phyloP scores from a whole-genome alignment of 2,888 invertebrate species.

The Dynastes tityus region DNA sequence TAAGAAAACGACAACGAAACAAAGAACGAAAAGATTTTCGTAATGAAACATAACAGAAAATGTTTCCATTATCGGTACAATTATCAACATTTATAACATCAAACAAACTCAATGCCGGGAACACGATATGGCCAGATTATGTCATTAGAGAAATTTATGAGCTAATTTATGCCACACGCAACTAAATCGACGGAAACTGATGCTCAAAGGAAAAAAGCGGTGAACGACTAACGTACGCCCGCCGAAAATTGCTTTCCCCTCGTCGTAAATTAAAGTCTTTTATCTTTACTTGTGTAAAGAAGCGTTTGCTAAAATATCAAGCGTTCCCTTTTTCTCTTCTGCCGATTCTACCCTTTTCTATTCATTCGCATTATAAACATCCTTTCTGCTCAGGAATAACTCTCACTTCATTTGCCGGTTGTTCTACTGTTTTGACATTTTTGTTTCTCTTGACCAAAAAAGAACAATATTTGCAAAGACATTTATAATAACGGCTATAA shows the following conservation, averaged over 20 bases:
- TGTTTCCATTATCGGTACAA: conserved; percentile 40
- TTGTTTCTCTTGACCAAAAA: not conserved
- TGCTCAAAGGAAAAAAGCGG: conserved; percentile 32
- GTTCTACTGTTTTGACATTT: not conserved
- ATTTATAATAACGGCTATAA: conserved; percentile 8
- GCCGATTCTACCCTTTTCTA: not conserved
- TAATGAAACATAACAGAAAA: conserved; percentile 32
- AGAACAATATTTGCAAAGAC: conserved; percentile 5
- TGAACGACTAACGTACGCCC: conserved; percentile 3
- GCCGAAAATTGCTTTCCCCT: conserved; percentile 35
- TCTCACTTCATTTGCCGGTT: conserved; percentile 2
- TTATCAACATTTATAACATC: conserved; percentile 48
- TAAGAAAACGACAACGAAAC: conserved; percentile 27
- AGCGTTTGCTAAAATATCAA: conserved; percentile 40
- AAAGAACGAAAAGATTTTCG: conserved; percentile 17
- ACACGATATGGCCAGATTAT: conserved; percentile 48
- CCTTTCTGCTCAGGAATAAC: conserved; percentile 5
- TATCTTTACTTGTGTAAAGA: conserved; percentile 38
- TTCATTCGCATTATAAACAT: conserved; percentile 20
- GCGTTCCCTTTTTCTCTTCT: conserved; percentile 1
- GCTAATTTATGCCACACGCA: conserved; percentile 47
- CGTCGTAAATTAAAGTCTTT: conserved; percentile 39
- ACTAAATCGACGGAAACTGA: conserved; percentile 41
- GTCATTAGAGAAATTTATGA: conserved; percentile 49
- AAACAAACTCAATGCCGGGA: conserved; percentile 43